Conservation (phyloP, 2,113 vertebrate genomes). For the Empidonax traillii region DNA sequence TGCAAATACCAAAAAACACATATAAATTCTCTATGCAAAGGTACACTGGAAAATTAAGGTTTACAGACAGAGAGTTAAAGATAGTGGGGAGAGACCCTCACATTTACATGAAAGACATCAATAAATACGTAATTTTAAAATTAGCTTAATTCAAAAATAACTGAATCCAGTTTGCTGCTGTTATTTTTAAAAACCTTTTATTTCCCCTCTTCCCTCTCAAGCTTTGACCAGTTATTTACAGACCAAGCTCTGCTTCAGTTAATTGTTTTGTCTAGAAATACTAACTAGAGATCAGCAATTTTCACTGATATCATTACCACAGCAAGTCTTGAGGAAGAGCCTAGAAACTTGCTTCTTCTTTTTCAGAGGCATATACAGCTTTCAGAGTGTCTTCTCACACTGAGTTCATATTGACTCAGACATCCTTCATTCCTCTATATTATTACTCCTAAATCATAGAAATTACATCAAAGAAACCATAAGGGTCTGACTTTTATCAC, state of each 20-base stretch:
- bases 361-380: background rate
- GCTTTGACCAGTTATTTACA: background rate
- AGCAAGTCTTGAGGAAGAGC: constrained; percentile 1
- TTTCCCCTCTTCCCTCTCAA: background rate
- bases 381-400: background rate
- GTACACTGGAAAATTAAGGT: background rate
- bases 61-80: background rate
- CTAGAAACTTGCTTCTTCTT: background rate
- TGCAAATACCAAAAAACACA: background rate
- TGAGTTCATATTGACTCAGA: background rate
- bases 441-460: constrained; percentile 7
- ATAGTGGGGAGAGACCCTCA: background rate
- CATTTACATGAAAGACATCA: background rate
- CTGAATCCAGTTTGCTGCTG: background rate
- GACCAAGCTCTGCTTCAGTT: background rate
- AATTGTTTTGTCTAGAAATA: background rate
- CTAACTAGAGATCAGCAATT: constrained; percentile 1
- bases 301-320: background rate
- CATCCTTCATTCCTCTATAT: background rate
- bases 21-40: background rate
- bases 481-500: background rate
- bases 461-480: background rate
- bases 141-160: background rate
- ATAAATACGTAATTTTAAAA: background rate
- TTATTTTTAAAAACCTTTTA: background rate